Evolutionary conservation across 2,113 vertebrate species (phyloP), one percentile per base, ranked within the genome.

Genomic region (Sylvietta virens): DNA sequence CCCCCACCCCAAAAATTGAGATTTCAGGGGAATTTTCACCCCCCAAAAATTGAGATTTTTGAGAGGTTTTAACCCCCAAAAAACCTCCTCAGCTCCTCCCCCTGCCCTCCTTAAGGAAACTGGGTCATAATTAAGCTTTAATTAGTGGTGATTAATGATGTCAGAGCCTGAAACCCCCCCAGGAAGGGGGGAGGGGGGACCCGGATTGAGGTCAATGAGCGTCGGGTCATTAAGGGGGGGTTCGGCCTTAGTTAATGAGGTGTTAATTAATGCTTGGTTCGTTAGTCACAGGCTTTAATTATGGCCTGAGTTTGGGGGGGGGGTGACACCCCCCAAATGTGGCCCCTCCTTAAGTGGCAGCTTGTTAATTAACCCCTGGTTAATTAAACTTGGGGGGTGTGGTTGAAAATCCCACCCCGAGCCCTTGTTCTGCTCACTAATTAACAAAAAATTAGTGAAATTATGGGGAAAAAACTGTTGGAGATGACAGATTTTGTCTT

Each of bases 111-210:
- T 88, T 78, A 48, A 57, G 45, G 67, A 66, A 83, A 21, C 85
- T 51, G 30, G 84, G 84, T 9, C 26, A 9, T 78, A 72, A 78
- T 78, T 54, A 88, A 83, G 85, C 79, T 31, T 15, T 78, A 92
- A 92, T 92, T 92, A 92, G 51, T 3, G 23, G 11, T 78, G 37
- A 83, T 88, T 83, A 92, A 64, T 72, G 90, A 92, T n/a, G 90
- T 83, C 91, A 88, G 50, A 76, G 83, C 30, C 13, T 40, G 30
- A 82, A 92, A 33, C 35, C 48, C 42, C 21, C 53, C 57, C 30
- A 14, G 23, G 26, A 15, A 39, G 6, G 6, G 54, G 11, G 33
- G 9, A 10, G 24, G 15, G 18, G 24, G 16, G 3, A 1, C 6
- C 35, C 1, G 21, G 61, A 86, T 91, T 30, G 13, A 12, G 81